Conservation (phyloP, 2,888 invertebrate species). For the Eubasilissa splendida region DNA sequence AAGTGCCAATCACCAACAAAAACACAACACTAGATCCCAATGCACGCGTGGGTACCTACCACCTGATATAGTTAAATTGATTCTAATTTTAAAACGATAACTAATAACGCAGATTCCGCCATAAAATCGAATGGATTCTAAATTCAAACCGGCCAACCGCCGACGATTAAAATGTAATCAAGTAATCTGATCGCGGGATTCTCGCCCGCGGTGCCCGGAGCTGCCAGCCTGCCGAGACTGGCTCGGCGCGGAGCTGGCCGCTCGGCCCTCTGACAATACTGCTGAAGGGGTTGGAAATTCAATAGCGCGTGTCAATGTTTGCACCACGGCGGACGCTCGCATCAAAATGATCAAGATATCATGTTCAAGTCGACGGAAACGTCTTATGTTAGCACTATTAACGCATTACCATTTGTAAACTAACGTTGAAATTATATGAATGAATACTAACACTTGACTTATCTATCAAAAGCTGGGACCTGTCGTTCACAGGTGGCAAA, state of each 20-base stretch:
- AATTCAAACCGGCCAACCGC: slow-evolving; percentile 17
- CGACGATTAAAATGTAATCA: slow-evolving; percentile 26
- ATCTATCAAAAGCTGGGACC: too few relatives aligned
- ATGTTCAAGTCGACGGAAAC: not conserved
- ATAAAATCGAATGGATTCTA: slow-evolving; percentile 32
- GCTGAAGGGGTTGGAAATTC: slow-evolving; percentile 22
- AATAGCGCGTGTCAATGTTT: slow-evolving; percentile 10
- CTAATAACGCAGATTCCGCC: slow-evolving; percentile 21
- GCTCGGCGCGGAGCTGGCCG: not conserved
- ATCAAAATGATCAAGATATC: slow-evolving; percentile 15
- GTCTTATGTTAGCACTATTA: too few relatives aligned
- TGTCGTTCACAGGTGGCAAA: too few relatives aligned
- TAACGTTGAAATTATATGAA: too few relatives aligned
- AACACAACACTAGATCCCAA: too few relatives aligned
- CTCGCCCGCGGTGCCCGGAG: slow-evolving; percentile 2
- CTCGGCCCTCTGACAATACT: slow-evolving; percentile 2
- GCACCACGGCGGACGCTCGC: not conserved
- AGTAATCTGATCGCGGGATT: slow-evolving; percentile 29
- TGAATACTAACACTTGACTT: too few relatives aligned
- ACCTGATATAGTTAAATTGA: slow-evolving; percentile 17
- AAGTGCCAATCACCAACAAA: too few relatives aligned
- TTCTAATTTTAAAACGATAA: slow-evolving; percentile 20
- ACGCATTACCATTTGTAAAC: too few relatives aligned
- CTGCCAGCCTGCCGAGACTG: not conserved
- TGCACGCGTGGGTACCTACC: not conserved